A percentile compares a stretch with the other conserved stretches of the same genome.
phyloP scores from a whole-genome alignment of 2,797 vertebrate genomes.

The Mormyrus hasselquistii region DNA sequence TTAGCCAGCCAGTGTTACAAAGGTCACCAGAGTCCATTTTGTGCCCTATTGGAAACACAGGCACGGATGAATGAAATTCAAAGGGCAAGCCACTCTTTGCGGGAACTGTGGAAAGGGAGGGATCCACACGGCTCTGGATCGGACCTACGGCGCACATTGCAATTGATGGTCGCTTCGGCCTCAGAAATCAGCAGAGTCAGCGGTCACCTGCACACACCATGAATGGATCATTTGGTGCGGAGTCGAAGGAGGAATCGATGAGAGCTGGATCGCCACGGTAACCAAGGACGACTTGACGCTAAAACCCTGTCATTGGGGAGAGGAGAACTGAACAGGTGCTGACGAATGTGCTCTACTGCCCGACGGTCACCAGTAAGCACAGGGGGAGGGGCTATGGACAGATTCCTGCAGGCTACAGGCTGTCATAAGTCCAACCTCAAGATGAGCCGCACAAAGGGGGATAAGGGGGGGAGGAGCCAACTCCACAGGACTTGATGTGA shows the following conservation, averaged over 20 bases:
- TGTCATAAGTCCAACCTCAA: not conserved
- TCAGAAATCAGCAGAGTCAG: not conserved
- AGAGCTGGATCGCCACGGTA: not conserved
- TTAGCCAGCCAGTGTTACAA: not conserved
- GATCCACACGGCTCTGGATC: not conserved
- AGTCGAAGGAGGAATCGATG: not conserved
- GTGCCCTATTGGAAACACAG: not conserved
- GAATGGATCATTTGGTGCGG: not conserved
- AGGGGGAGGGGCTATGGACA: not conserved
- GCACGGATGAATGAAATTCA: not conserved
- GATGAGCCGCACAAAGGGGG: not conserved
- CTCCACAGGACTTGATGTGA: not conserved
- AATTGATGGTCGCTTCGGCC: not conserved
- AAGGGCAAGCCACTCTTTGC: not conserved
- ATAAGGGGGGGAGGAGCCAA: not conserved
- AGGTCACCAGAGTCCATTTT: not conserved
- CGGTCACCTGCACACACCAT: not conserved
- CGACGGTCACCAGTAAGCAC: not conserved
- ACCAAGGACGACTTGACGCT: not conserved
- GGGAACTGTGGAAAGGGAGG: not conserved
- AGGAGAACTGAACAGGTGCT: not conserved
- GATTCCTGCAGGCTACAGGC: not conserved
- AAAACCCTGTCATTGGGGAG: not conserved
- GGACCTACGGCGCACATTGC: not conserved
- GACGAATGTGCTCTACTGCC: not conserved